Base-by-base conservation (phyloP, 1,140 invertebrate genomes). In the Pachypsylla venusta region DNA sequence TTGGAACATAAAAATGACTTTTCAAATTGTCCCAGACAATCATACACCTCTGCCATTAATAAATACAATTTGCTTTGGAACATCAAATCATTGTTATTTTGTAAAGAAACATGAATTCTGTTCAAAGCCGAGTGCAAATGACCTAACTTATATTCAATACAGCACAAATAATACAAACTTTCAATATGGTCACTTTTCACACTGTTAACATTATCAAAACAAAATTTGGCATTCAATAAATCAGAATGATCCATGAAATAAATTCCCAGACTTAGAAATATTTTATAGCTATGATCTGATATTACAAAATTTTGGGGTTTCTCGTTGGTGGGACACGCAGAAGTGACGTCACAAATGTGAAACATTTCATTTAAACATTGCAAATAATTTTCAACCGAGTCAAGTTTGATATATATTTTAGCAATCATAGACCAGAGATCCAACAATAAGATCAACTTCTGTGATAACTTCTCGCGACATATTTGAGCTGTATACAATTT, bases 351-450 rank as follows among this genome's bases (percentile, higher is more conserved):
- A 19, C 42, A 48, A 22, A 48, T 48, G 4, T 48, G 42, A 3
- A 48, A n/a, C 22, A 48, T 7, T 48, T 48, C 42, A 48, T n/a
- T n/a, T 22, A 48, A 48, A 48, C 42, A 48, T 48, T 48, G 42
- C 4, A 48, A n/a, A 48, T 19, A 48, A 22, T 48, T 22, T 5
- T 48, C 4, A 7, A 10, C 4, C 4, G 42, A 48, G 4, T 48
- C 22, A n/a, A 48, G 22, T 5, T 48, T 48, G 4, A 48, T 7
- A 48, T 48, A 48, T 7, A 48, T 19, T 10, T 22, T 5, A 5
- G 16, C 42, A 48, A 48, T 19, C 42, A 48, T 10, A n/a, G n/a
- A 7, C 42, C 5, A 48, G 42, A 48, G 16, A 19, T 48, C 42
- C 16, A 48, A 19, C 4, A 48, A 22, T 19, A 48, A 22, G 22